phyloP scores from a whole-genome alignment of 2,113 vertebrate species.

The Poeciliopsis retropinna region DNA sequence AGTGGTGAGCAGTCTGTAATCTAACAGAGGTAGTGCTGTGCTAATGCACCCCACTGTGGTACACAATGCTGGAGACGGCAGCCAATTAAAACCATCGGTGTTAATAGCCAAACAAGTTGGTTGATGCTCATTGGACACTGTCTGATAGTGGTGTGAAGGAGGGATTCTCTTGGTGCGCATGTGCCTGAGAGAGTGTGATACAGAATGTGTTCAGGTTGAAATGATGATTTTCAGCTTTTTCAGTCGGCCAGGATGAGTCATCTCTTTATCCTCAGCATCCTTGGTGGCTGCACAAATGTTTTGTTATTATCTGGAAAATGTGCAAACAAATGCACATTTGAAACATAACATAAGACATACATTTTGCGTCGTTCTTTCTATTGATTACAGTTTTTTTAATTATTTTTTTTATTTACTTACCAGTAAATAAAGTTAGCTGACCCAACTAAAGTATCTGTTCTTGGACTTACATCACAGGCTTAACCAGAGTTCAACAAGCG shows the following conservation, averaged over 20 bases:
- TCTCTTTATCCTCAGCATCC: constrained; percentile 14
- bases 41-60: constrained; percentile 48
- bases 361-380: not conserved
- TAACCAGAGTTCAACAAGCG: constrained; percentile 38
- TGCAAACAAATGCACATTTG: constrained; percentile 19
- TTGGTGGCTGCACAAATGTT: not conserved
- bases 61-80: constrained; percentile 52
- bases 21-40: constrained; percentile 42
- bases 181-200: not conserved
- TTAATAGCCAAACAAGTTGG: constrained; percentile 55
- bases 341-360: not conserved
- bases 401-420: not conserved
- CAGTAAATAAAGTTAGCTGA: constrained; percentile 19
- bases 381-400: constrained; percentile 2
- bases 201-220: constrained; percentile 25
- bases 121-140: constrained; percentile 51
- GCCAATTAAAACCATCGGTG: constrained; percentile 67
- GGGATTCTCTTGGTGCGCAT: not conserved
- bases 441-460: constrained; percentile 34
- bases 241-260: constrained; percentile 34
- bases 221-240: constrained; percentile 31
- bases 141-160: constrained; percentile 24
- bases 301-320: not conserved
- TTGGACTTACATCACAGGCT: constrained; percentile 36
- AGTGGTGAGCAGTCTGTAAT: constrained; percentile 60